phyloP scores from a whole-genome alignment of 2,888 invertebrate species.

The Cephus pygmeus region DNA sequence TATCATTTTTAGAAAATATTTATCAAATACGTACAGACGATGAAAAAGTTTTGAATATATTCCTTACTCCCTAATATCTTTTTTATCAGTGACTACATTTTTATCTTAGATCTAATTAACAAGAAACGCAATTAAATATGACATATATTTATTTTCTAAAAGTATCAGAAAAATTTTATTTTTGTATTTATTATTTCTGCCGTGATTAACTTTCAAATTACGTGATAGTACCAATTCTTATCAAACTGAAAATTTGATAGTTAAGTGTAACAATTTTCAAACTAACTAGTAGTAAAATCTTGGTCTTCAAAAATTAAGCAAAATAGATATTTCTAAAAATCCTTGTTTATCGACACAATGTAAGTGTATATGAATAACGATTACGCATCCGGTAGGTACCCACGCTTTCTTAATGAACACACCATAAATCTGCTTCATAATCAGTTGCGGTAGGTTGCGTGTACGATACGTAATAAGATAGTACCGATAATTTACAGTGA shows the following conservation, averaged over 20 bases:
- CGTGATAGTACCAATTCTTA: neutral
- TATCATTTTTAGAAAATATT: neutral
- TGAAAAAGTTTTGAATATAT: too few species aligned
- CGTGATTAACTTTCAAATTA: neutral
- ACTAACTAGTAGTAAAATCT: neutral
- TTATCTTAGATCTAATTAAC: neutral
- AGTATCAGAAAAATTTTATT: neutral
- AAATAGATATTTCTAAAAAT: neutral
- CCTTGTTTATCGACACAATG: constrained; percentile 36
- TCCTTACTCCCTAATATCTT: too few species aligned
- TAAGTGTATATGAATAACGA: constrained; percentile 23
- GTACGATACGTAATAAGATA: constrained; percentile 44
- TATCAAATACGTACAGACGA: neutral
- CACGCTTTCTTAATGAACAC: constrained; percentile 44
- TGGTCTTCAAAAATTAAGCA: neutral
- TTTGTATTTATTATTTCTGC: neutral
- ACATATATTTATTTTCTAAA: neutral
- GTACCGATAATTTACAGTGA: constrained; percentile 35
- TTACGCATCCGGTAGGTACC: constrained; percentile 30
- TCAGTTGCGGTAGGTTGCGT: constrained; percentile 43
- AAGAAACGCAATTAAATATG: neutral
- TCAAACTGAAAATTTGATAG: neutral
- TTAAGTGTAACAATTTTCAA: neutral
- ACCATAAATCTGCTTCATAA: constrained; percentile 48
- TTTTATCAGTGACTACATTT: neutral